These are phyloP conservation scores for Adelosebastes latens DNA, from an alignment of 2,797 vertebrate species.

Conservation along the genomic window DNA sequence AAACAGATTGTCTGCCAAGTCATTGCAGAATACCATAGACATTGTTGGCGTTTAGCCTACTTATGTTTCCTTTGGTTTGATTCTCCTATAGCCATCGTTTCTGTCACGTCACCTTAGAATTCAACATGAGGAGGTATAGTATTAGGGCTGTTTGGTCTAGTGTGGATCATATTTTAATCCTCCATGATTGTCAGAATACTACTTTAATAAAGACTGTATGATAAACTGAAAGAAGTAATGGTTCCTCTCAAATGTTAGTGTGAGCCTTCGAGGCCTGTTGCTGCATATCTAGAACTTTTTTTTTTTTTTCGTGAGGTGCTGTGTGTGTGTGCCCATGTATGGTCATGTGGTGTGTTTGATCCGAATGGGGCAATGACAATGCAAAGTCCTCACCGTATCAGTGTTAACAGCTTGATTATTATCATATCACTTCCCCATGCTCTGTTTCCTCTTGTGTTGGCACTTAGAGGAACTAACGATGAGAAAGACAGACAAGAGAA, in stretches of 20 bases:
- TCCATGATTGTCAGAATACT: not conserved
- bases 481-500: not conserved
- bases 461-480: not conserved
- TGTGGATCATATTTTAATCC: not conserved
- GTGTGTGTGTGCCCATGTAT: not conserved
- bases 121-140: no score
- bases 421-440: slow-evolving; percentile 16
- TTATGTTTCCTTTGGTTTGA: not conserved
- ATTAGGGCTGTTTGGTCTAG: not conserved
- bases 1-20: not conserved
- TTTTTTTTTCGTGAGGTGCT: not conserved
- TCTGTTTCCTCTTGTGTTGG: slow-evolving; percentile 7
- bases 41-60: not conserved
- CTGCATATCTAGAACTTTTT: not conserved
- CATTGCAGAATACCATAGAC: not conserved
- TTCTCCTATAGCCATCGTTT: not conserved
- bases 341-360: not conserved
- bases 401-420: slow-evolving; percentile 32
- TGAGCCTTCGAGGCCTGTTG: not conserved
- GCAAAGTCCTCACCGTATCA: slow-evolving; percentile 14
- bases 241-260: not conserved
- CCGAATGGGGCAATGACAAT: not conserved
- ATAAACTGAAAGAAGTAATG: not conserved
- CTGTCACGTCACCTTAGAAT: not conserved
- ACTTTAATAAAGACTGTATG: not conserved